Conservation (phyloP, 2,113 vertebrate species). For the Cervus canadensis region DNA sequence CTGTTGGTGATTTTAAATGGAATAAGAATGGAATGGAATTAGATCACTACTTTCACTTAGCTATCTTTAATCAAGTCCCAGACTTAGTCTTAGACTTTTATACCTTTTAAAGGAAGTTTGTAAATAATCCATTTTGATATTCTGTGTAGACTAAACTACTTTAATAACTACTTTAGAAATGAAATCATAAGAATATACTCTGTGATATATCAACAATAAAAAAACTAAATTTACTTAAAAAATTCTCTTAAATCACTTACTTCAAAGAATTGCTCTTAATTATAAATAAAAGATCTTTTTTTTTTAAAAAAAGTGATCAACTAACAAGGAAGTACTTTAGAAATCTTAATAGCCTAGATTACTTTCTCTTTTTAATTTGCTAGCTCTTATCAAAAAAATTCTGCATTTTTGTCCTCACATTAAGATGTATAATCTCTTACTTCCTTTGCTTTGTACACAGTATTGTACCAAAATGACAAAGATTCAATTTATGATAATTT, state of each 20-base stretch:
- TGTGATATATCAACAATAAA: not conserved
- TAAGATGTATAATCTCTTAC: not conserved
- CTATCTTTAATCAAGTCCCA: not conserved
- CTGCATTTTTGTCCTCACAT: not conserved
- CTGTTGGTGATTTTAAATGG: not conserved
- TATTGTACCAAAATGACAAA: not conserved
- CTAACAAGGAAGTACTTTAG: not conserved
- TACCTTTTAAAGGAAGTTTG: not conserved
- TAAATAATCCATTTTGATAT: not conserved
- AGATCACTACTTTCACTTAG: not conserved
- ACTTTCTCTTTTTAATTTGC: not conserved
- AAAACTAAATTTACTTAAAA: not conserved
- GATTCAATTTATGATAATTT: not conserved
- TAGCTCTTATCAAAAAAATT: not conserved
- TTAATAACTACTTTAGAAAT: conserved; percentile 41
- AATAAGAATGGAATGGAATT: not conserved
- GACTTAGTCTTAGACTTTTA: not conserved
- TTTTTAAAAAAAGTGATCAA: not conserved
- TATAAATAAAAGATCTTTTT: not conserved
- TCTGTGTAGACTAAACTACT: not conserved
- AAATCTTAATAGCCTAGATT: not conserved
- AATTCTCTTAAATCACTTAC: not conserved
- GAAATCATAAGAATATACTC: not conserved
- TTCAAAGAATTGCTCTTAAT: not conserved
- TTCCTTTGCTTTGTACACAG: not conserved